phyloP scores from a whole-genome alignment of 2,797 vertebrate species.

The Pterois miles region DNA sequence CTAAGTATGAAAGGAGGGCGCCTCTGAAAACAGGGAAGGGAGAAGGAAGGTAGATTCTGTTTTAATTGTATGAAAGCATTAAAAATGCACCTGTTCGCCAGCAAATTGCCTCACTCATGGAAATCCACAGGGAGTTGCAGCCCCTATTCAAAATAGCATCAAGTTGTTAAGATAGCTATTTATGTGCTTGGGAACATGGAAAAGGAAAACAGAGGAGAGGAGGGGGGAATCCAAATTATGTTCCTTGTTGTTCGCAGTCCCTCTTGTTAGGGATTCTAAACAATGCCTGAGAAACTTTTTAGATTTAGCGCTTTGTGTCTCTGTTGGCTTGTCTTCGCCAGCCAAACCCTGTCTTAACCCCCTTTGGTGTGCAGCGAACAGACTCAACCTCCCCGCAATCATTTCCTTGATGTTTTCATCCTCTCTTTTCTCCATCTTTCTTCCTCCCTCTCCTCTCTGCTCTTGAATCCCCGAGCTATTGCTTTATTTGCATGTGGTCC shows the following conservation, averaged over 20 bases:
- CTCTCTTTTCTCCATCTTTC: slow-evolving; percentile 63
- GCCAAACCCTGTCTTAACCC: slow-evolving; percentile 85
- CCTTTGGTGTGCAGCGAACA: slow-evolving; percentile 81
- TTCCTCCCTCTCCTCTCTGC: slow-evolving; percentile 54
- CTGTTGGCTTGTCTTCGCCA: slow-evolving; percentile 83
- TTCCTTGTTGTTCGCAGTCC: slow-evolving; percentile 81
- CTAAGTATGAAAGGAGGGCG: slow-evolving; percentile 84
- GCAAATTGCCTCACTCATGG: slow-evolving; percentile 85
- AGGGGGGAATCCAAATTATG: slow-evolving; percentile 78
- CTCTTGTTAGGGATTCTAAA: slow-evolving; percentile 85
- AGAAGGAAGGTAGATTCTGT: slow-evolving; percentile 81
- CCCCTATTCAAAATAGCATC: slow-evolving; percentile 85
- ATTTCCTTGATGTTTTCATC: slow-evolving; percentile 79
- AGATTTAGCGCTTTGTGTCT: slow-evolving; percentile 82
- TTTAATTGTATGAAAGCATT: slow-evolving; percentile 88
- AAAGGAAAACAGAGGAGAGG: slow-evolving; percentile 69
- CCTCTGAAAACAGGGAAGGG: slow-evolving; percentile 75
- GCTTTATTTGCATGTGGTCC: slow-evolving; percentile 83
- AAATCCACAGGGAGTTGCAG: slow-evolving; percentile 80
- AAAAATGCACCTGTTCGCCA: slow-evolving; percentile 87
- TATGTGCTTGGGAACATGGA: slow-evolving; percentile 81
- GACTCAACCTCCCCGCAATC: slow-evolving; percentile 69
- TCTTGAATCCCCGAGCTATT: slow-evolving; percentile 80
- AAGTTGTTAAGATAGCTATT: slow-evolving; percentile 87
- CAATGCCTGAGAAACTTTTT: slow-evolving; percentile 84